A percentile compares a stretch with the other conserved stretches of the same genome.
phyloP scores from a whole-genome alignment of 2,888 invertebrate genomes.

The Caenorhabditis panamensis region DNA sequence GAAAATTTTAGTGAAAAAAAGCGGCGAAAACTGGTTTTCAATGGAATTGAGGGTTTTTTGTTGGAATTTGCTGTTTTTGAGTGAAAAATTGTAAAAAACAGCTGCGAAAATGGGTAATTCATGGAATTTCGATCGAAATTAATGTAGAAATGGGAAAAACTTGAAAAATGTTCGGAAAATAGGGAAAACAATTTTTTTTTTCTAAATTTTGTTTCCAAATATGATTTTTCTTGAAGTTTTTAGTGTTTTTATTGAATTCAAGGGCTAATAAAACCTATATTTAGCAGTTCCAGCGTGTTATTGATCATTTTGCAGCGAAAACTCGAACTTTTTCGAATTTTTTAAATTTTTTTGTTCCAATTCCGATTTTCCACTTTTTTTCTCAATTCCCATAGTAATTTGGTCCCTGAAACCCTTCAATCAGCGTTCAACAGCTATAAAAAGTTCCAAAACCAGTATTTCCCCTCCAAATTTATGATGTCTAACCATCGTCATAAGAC shows the following conservation, averaged over 20 bases:
- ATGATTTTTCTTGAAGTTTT: too few relatives aligned
- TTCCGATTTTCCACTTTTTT: not conserved
- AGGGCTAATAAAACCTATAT: too few relatives aligned
- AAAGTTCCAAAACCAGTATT: not conserved
- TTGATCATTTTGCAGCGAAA: too few relatives aligned
- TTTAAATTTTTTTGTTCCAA: too few relatives aligned
- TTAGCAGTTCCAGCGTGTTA: too few relatives aligned
- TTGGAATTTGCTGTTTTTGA: not conserved
- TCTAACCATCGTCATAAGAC: not conserved
- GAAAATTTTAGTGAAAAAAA: not conserved
- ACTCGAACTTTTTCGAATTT: too few relatives aligned
- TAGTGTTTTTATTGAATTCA: too few relatives aligned
- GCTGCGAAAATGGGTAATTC: not conserved
- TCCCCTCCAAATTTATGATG: conserved; percentile 24
- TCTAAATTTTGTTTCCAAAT: too few relatives aligned
- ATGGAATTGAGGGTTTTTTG: not conserved
- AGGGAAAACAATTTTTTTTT: not conserved
- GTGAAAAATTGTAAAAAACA: not conserved
- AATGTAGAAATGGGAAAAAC: not conserved
- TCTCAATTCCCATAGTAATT: too few relatives aligned
- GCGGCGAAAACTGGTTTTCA: not conserved
- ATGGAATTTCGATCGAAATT: not conserved
- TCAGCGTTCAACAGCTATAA: too few relatives aligned
- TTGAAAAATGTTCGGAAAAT: not conserved
- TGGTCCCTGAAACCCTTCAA: too few relatives aligned